Evolutionary conservation across 2,888 invertebrate species (phyloP).

Genomic region (Gonocerus acuteangulatus): DNA sequence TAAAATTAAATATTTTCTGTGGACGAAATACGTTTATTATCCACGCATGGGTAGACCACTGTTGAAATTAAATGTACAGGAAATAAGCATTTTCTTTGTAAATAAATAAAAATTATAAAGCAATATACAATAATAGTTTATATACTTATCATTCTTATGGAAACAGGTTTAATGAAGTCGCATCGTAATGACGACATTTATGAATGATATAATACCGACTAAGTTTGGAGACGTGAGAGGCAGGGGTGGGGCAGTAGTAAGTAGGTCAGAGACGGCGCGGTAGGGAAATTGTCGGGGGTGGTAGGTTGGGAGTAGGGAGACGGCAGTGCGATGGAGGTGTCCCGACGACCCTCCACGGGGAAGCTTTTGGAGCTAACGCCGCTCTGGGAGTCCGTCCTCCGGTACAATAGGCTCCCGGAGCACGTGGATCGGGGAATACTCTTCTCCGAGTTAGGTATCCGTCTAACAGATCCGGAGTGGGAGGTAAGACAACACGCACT

Average conservation of each 20-base stretch:
- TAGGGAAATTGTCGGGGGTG: no score
- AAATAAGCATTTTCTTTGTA: no score
- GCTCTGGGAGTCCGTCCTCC: conserved; percentile 71
- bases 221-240: conserved; percentile 16
- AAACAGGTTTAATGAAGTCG: no score
- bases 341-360: conserved; percentile 37
- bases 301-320: conserved; percentile 18
- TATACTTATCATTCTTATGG: no score
- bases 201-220: no score
- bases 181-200: no score
- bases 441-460: conserved; percentile 62
- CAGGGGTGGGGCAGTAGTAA: conserved; percentile 8
- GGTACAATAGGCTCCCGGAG: conserved; percentile 63
- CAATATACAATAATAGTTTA: no score
- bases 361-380: conserved; percentile 57
- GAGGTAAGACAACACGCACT: conserved; percentile 76
- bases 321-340: conserved; percentile 27
- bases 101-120: no score
- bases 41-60: no score
- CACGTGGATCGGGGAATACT: conserved; percentile 58
- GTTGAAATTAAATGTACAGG: no score
- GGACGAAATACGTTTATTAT: no score
- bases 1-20: no score
- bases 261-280: conserved; percentile 11
- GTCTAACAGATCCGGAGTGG: conserved; percentile 71